Evolutionary conservation across 2,113 vertebrate genomes (phyloP).

Genomic region (Riparia riparia): DNA sequence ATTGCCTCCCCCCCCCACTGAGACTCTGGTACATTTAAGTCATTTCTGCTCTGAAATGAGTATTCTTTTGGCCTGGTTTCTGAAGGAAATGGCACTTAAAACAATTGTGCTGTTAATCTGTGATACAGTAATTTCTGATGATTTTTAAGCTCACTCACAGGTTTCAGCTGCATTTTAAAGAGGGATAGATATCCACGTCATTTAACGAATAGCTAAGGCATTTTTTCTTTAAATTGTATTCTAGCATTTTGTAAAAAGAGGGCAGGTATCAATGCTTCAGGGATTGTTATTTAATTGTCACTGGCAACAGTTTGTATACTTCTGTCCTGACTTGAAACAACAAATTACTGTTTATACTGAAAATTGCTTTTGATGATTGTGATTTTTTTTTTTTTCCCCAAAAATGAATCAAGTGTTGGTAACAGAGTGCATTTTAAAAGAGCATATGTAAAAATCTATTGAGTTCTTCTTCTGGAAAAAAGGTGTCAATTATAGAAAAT

Average conservation of each 20-base stretch:
- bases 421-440: background rate
- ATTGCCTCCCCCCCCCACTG: background rate
- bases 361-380: background rate
- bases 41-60: background rate
- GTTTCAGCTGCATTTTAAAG: background rate
- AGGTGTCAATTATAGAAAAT: background rate
- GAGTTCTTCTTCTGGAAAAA: background rate
- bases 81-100: background rate
- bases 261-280: background rate
- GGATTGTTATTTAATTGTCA: background rate
- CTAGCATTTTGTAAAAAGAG: background rate
- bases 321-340: background rate
- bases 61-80: background rate
- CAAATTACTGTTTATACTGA: background rate
- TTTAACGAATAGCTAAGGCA: background rate
- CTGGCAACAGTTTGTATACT: background rate
- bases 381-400: background rate
- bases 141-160: background rate
- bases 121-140: background rate
- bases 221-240: slow-evolving; percentile 10
- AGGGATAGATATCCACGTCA: background rate
- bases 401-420: background rate
- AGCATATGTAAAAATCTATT: background rate
- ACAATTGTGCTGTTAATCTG: background rate
- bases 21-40: background rate